A percentile compares a stretch with the other conserved stretches of the same genome.
Conservation (phyloP, 2,888 invertebrate genomes). For the Saturnia pavonia region DNA sequence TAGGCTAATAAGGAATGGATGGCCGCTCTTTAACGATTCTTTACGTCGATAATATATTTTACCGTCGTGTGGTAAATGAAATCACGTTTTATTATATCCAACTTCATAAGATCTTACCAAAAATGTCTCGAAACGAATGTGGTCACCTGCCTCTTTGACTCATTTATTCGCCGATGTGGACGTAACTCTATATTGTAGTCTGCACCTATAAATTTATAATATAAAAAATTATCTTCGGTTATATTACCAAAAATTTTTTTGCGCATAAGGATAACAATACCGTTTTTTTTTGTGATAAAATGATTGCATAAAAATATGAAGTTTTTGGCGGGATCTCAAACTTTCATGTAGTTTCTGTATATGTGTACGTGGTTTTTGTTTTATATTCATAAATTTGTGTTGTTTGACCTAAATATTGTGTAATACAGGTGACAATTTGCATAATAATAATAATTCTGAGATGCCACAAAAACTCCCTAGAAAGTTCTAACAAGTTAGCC, state of each 20-base stretch:
- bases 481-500: too few relatives aligned
- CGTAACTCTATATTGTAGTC: slow-evolving; percentile 30
- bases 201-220: slow-evolving; percentile 30
- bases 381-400: too few relatives aligned
- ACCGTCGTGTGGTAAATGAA: slow-evolving; percentile 60
- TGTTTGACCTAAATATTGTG: too few relatives aligned
- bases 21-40: slow-evolving; percentile 65
- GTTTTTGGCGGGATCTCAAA: too few relatives aligned
- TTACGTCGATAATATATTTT: slow-evolving; percentile 62
- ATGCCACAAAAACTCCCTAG: too few relatives aligned
- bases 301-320: not conserved
- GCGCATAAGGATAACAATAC: not conserved
- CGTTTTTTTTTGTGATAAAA: slow-evolving; percentile 1
- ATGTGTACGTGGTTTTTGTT: too few relatives aligned
- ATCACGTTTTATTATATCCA: slow-evolving; percentile 60
- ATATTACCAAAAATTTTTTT: not conserved
- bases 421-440: too few relatives aligned
- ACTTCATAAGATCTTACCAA: slow-evolving; percentile 55
- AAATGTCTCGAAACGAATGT: slow-evolving; percentile 45
- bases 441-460: too few relatives aligned
- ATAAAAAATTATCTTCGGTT: slow-evolving; percentile 13
- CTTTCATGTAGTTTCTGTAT: too few relatives aligned
- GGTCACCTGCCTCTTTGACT: slow-evolving; percentile 35
- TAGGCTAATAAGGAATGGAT: slow-evolving; percentile 75
- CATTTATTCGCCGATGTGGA: slow-evolving; percentile 18